Base-by-base conservation (phyloP, 2,888 invertebrate genomes). In the Pheosia tremula region DNA sequence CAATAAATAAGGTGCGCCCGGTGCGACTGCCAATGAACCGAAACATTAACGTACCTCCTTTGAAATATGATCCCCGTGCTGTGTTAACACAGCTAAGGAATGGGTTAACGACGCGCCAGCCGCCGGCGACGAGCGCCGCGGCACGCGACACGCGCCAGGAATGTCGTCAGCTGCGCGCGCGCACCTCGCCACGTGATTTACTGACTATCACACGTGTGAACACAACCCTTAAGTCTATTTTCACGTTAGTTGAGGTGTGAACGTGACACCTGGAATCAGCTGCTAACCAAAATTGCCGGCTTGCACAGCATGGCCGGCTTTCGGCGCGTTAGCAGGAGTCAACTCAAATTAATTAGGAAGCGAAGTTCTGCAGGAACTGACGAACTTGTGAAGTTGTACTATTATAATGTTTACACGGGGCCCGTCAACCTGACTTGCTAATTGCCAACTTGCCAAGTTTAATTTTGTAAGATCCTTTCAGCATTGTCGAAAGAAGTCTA, bases 51-150 rank as follows among this genome's bases (percentile, higher is more conserved):
- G 13, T 38, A 38, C 11, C 37, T 53, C 37, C 37, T 53, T 53
- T 53, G 53, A 53, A 53, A 53, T 53, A 37, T 11, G 37, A 53
- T 53, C 53, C 37, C 13, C 41, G 38, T n/a, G 9, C n/a, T 47
- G 50, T 39, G 58, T 52, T 41, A 39, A 58, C 52, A 58, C 5
- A n/a, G 58, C 58, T 41, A 3, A 55, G 55, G 55, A 55, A 55
- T 55, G 55, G 55, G 55, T 55, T 55, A 55, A 55, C 55, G 55
- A 55, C n/a, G 55, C 55, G 50, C 36, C 36, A 3, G 58, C 24
- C 54, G 55, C 59, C 59, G 54, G 45, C 47, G 53, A 59, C 55
- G 53, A 54, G 57, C 47, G 57, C 39, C 49, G 55, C 61, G 55
- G 39, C 50, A 39, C 52, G 65, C 45, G 8, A 41, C 43, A n/a